Base-by-base conservation (phyloP, 2,888 invertebrate genomes). In the Notodonta ziczac region DNA sequence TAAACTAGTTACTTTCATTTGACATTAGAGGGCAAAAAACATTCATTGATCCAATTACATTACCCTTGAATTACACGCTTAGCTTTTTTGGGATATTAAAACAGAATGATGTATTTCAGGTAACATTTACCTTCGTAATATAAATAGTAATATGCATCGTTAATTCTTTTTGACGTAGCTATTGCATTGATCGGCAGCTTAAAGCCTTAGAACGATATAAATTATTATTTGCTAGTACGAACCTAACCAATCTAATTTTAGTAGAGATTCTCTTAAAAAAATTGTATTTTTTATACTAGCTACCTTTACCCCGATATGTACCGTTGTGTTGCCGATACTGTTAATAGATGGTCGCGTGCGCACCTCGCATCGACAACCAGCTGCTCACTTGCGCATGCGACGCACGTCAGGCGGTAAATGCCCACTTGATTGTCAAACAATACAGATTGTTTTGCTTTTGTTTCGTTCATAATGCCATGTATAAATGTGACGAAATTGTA, bases 281-380 rank as follows among this genome's bases (percentile, higher is more conserved):
- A 1, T 24, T 24, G 24, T 24, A 24, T 24, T 1, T 24, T 24
- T 24, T 24, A 24, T 46, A n/a, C 13, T 46, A n/a, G 7, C n/a
- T 14, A 7, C 5, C 35, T 35, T 35, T 5, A 50, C 16, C 8
- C 50, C 16, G 8, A 10, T 8, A 50, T 50, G 16, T 16, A 50
- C 50, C 50, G 50, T 50, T 50, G 9, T 16, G 50, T 16, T 50
- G 16, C 14, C 50, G 16, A 50, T 52, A 52, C 10, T 10, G 32
- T 16, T 13, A 32, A 52, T 32, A 13, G 52, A 13, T 32, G 4
- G 12, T 32, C 52, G 32, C 52, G 50, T 16, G 16, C 52, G 52
- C 52, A 5, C 10, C 52, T 24, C 52, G 52, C 52, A 52, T 52
- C 52, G 32, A 52, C 52, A 35, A 52, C 13, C 52, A 32, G 52